Conservation (phyloP, 2,888 invertebrate genomes). For the Scrobipalpa costella region DNA sequence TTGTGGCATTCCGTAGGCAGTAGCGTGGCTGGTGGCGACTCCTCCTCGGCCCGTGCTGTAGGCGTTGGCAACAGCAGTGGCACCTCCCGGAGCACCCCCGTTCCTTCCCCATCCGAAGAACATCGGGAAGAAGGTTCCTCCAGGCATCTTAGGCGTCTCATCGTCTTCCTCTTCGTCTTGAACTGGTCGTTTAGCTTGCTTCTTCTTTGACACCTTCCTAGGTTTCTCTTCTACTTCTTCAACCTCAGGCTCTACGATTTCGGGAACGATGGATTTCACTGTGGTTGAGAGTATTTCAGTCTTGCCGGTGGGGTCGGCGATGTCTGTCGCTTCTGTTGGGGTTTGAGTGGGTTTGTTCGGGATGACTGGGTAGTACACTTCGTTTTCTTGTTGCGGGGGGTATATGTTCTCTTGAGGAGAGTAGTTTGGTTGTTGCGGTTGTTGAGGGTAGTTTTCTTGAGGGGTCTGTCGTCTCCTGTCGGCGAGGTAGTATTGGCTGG, state of each 20-base stretch:
- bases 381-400: conserved; percentile 70
- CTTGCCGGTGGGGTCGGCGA: conserved; percentile 62
- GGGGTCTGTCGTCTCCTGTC: conserved; percentile 69
- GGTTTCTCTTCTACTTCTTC: conserved; percentile 62
- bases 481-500: conserved; percentile 66
- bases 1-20: conserved; percentile 84
- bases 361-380: conserved; percentile 58
- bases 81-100: conserved; percentile 78
- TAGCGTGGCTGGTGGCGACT: conserved; percentile 86
- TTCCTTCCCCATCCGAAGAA: conserved; percentile 79
- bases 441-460: conserved; percentile 38
- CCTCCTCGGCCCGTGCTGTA: conserved; percentile 87
- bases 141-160: conserved; percentile 66
- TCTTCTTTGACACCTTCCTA: conserved; percentile 64
- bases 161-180: conserved; percentile 79
- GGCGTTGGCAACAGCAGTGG: conserved; percentile 87
- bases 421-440: conserved; percentile 10
- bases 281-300: conserved; percentile 58
- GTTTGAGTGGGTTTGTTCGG: conserved; percentile 53
- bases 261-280: conserved; percentile 54
- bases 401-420: conserved; percentile 22
- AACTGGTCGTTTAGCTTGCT: conserved; percentile 61
- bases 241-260: conserved; percentile 61
- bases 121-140: conserved; percentile 85
- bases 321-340: conserved; percentile 54